Base-by-base conservation (phyloP, 1,140 invertebrate genomes). In the Pogonomyrmex californicus region DNA sequence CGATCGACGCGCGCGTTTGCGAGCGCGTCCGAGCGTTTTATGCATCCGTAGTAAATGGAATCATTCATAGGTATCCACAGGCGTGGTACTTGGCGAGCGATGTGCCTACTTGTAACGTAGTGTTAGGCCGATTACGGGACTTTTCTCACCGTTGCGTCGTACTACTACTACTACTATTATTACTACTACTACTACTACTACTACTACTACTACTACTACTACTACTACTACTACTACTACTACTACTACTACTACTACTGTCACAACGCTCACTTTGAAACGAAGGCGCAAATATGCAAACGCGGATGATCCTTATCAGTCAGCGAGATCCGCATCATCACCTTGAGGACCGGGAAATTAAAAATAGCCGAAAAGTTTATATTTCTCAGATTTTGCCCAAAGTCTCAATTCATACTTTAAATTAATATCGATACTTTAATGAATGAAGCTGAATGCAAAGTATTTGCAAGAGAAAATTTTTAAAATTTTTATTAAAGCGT, bases 141-240 rank as follows among this genome's bases (percentile, higher is more conserved):
- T 85, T 85, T 85, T 85, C 82, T 78, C 82, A 78, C 82, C 82
- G 82, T 78, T 78, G 82, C 62, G 44, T 7, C 30, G 41, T 49
- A 56, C 51, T 36, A 58, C 30, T 14, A 38, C n/a, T 17, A 14
- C 17, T 49, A 47, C 10, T 23, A 23, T 0, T 23, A 23, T 0
- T 23, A 23, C 23, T 23, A 23, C 23, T 23, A 23, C 23, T 23
- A 23, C 23, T 23, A 23, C 23, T 23, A 23, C 0, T 23, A 23
- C 0, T 23, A 23, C 0, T 23, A 23, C 0, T 23, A 23, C 23
- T 23, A 23, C 23, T 23, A 23, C 23, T 23, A 23, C 23, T 23
- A 23, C 0, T 23, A 23, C 23, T 23, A 23, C 23, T 23, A 23
- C 23, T 23, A 23, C 23, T 23, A 23, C 23, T 23, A 23, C 23